Base-by-base conservation (phyloP, 2,113 vertebrate species). In the Vireo altiloquus region DNA sequence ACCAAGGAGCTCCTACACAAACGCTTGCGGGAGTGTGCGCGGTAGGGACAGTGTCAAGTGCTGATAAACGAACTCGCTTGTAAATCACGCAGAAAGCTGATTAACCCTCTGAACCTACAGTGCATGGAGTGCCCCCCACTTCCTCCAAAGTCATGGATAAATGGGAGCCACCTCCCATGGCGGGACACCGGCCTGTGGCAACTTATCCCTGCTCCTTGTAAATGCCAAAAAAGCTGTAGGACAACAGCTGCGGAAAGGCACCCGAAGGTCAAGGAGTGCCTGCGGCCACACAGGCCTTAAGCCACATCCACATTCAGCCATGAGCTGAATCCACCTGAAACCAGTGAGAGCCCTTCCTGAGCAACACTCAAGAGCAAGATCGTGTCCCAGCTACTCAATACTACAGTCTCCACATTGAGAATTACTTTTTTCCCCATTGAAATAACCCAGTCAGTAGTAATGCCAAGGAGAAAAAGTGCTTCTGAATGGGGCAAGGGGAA, bases 11-110 rank as follows among this genome's bases (percentile, higher is more conserved):
- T 84, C 49, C 91, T 31, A 35, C 40, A 35, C 12, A 81, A 71
- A 64, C 0, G 5, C 4, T 0, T 9, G 49, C 42, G 24, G n/a
- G 82, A 86, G 57, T 2, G 15, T 33, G 53, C 1, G 0, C 3
- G 0, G 42, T 11, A 35, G 71, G 78, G 79, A 35, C 35, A 1
- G 37, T 6, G 65, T 24, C 33, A 31, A 23, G 39, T 52, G 84
- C 31, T 70, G 71, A 39, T 37, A 59, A 95, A 80, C 33, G 30
- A 8, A 39, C 61, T 63, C 27, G 57, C 59, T 27, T 72, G 23
- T 28, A 85, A 91, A n/a, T 39, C 71, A 6, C 1, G 35, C 50
- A 57, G 42, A 61, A 95, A 82, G 39, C 50, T 85, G 77, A 72
- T 79, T 59, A 72, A 85, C 56, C 2, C 1, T 31, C 66, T 78